Evolutionary conservation across 1,140 invertebrate species (phyloP).

Genomic region (Drosophila tropicalis): DNA sequence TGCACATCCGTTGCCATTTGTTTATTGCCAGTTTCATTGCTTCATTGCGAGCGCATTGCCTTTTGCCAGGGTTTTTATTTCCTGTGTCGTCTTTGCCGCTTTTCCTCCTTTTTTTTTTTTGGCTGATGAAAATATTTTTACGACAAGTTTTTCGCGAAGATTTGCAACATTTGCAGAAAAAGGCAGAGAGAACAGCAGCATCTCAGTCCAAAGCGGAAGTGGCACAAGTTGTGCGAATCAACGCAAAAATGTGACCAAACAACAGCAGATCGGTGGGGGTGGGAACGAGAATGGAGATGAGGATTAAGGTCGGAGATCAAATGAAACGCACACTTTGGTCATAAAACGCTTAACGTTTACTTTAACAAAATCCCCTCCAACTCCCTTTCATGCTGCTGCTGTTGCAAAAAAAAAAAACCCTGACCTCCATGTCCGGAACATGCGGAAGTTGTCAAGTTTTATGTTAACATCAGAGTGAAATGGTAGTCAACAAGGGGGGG

Average conservation of each 20-base stretch:
- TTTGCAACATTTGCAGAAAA: conserved; percentile 79
- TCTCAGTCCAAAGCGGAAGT: conserved; percentile 19
- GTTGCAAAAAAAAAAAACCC: neutral
- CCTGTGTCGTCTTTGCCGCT: conserved; percentile 19
- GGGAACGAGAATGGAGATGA: neutral
- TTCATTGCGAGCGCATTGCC: conserved; percentile 54
- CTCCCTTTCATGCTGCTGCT: neutral
- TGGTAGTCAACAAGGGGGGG: conserved; percentile 23
- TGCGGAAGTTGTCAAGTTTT: conserved; percentile 68
- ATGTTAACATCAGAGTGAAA: conserved; percentile 60
- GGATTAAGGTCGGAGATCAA: conserved; percentile 23
- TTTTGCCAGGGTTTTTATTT: conserved; percentile 50
- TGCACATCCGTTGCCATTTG: conserved; percentile 67
- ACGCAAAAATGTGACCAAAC: conserved; percentile 50
- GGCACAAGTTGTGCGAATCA: conserved; percentile 60
- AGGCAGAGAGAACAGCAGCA: conserved; percentile 4
- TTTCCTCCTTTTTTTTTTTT: conserved; percentile 57
- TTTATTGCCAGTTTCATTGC: conserved; percentile 79
- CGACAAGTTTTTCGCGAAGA: conserved; percentile 80
- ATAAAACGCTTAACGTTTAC: conserved; percentile 72
- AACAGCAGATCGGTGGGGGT: neutral
- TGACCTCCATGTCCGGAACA: conserved; percentile 2
- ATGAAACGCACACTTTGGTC: conserved; percentile 68
- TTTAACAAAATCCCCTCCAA: conserved; percentile 9
- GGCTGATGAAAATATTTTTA: conserved; percentile 79